Evolutionary conservation across 2,113 vertebrate species (phyloP), one percentile per base, ranked within the genome.

Genomic region (Serilophus lunatus): DNA sequence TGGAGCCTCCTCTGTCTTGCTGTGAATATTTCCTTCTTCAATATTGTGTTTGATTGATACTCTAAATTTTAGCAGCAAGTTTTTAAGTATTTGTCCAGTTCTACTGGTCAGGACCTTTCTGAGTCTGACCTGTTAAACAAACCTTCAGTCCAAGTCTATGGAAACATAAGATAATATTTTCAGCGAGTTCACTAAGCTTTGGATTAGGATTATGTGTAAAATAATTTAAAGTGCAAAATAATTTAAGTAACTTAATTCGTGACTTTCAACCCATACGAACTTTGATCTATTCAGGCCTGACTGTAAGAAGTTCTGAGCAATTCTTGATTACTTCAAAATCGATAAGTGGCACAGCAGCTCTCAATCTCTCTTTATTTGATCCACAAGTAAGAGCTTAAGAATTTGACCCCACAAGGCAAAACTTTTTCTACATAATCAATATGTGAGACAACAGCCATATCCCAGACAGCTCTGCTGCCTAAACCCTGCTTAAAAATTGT

Each of bases 311-410:
- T 89, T 95, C 60, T 60, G 71, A 86, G 80, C n/a, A 86, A 90
- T 63, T 82, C 76, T 59, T 90, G 12, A 79, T 92, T 65, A 45
- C 79, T 81, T 93, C 79, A 38, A 64, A 86, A 90, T 92, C 88
- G 86, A 75, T 94, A 90, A 49, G 20, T 71, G 51, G 64, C 86
- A 80, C 64, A 90, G 68, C 72, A 78, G 76, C 80, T 90, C 76
- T 90, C 85, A 77, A 40, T 79, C 80, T 92, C 80, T 51, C 44
- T 70, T 92, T 78, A 96, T 93, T 78, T 94, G 82, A 80, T 92
- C 59, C 76, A 56, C 53, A n/a, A 93, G 64, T 13, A 90, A 90
- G 26, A 94, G 61, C 31, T 95, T 82, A 92, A 83, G 56, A 68
- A 88, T 92, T 75, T 96, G 86, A 94, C 82, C 86, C 64, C 53